Base-by-base conservation (phyloP, 2,113 vertebrate genomes). In the Corydoras sp. region DNA sequence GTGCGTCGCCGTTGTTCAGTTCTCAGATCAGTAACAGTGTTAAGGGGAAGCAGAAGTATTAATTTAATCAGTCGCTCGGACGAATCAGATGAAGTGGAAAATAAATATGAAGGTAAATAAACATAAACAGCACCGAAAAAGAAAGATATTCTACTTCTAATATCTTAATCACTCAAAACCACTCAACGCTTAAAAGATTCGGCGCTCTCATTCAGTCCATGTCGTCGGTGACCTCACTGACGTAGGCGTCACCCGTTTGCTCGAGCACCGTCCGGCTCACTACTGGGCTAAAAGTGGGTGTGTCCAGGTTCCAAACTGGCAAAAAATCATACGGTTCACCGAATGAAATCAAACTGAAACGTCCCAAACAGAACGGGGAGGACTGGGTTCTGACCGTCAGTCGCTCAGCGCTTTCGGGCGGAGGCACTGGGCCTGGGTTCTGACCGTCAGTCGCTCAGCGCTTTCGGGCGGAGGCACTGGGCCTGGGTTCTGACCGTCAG, bases 111-210 rank as follows among this genome's bases (percentile, higher is more conserved):
- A 55, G 53, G 30, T 10, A 24, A 71, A 69, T 62, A 56, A 10
- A 12, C 9, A 62, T 10, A 67, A 53, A 55, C 67, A 71, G 60
- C 68, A 78, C 50, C 64, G 68, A 50, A 6, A 53, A 53, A 5
- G 51, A 53, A 30, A 24, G 15, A 60, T 15, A 63, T 71, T 58
- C 54, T 14, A 15, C 29, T 64, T 67, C 51, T 49, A 50, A 71
- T 58, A 72, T 68, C 71, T 74, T 48, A 67, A 74, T 63, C 69
- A 75, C 55, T 62, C 65, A 65, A 72, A 75, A 72, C 58, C 73
- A 72, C 64, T 65, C 68, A 18, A 61, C 58, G 58, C 66, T 62
- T 64, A 71, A 68, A 75, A 78, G 58, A 65, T 65, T 62, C 49
- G 55, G 51, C 60, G 48, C 58, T 15, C 32, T 61, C 31, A 68